phyloP scores from a whole-genome alignment of 2,888 invertebrate species.

The Hypena proboscidalis region DNA sequence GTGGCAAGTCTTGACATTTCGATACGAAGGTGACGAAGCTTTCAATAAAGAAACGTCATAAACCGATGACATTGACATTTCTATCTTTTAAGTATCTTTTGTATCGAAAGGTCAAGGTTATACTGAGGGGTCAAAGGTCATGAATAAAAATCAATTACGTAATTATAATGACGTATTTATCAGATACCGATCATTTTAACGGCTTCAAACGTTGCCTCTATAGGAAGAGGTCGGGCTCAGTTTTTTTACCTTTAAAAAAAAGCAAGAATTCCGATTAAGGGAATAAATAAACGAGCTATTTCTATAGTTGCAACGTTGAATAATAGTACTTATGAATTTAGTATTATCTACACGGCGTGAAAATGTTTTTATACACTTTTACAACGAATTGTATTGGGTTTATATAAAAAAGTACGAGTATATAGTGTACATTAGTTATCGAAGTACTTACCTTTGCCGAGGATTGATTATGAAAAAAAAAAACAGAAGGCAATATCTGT shows the following conservation, averaged over 20 bases:
- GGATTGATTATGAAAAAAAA: constrained; percentile 33
- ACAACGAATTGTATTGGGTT: constrained; percentile 63
- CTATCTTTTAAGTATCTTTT: too few species aligned
- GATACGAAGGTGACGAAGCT: too few species aligned
- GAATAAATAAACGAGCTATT: too few species aligned
- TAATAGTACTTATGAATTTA: constrained; percentile 65
- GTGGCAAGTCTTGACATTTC: constrained; percentile 4
- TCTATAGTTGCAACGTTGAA: constrained; percentile 20
- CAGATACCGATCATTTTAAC: constrained; percentile 32
- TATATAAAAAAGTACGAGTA: constrained; percentile 13
- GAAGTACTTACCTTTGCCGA: constrained; percentile 45
- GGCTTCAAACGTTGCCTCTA: constrained; percentile 22
- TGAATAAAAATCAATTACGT: constrained; percentile 39
- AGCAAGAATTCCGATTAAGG: background rate
- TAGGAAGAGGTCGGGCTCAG: constrained; percentile 1
- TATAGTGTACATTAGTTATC: constrained; percentile 24
- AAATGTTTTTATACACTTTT: constrained; percentile 77
- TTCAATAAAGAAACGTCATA: too few species aligned
- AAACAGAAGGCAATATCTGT: constrained; percentile 25
- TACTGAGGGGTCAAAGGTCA: constrained; percentile 10
- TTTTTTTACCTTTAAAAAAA: too few species aligned
- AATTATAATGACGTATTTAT: constrained; percentile 38
- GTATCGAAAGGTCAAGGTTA: too few species aligned
- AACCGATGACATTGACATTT: too few species aligned
- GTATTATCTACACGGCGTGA: constrained; percentile 65